Percentiles rank a stretch among this genome's conserved stretches.
Conservation (phyloP, 2,113 vertebrate genomes). For the Ammodytes marinus region DNA sequence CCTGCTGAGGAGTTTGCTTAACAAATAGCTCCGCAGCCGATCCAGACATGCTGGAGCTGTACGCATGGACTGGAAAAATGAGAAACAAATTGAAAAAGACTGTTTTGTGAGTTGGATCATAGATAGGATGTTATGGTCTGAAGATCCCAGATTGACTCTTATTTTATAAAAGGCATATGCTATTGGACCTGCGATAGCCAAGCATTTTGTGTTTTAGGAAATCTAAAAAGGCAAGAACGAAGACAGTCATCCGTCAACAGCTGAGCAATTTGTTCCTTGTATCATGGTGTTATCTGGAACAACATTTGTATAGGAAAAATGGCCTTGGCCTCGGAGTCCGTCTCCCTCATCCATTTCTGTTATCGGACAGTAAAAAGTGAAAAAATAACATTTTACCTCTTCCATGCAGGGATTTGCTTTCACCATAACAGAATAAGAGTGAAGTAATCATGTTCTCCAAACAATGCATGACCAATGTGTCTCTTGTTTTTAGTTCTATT, state of each 20-base stretch:
- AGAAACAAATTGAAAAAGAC: neutral
- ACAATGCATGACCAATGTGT: neutral
- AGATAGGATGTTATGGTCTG: conserved; percentile 43
- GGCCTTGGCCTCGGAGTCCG: neutral
- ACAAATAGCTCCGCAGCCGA: conserved; percentile 34
- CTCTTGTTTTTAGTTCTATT: conserved; percentile 9
- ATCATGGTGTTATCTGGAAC: conserved; percentile 33
- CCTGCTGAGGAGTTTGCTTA: conserved; percentile 49
- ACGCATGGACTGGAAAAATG: conserved; percentile 8
- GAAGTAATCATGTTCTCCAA: conserved; percentile 31
- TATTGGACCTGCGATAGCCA: conserved; percentile 26
- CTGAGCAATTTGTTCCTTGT: conserved; percentile 12
- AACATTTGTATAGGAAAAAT: conserved; percentile 28
- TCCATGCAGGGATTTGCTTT: conserved; percentile 21
- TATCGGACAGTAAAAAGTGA: conserved; percentile 44
- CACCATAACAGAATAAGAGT: conserved; percentile 14
- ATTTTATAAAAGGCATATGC: conserved; percentile 24
- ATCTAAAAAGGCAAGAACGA: conserved; percentile 17
- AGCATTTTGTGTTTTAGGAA: conserved; percentile 43
- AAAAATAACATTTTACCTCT: conserved; percentile 2
- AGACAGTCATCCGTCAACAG: conserved; percentile 30
- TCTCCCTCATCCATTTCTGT: conserved; percentile 23
- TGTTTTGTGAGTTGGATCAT: conserved; percentile 20
- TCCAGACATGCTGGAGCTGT: conserved; percentile 39
- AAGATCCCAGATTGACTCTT: conserved; percentile 6